Percentiles rank a stretch among this genome's conserved stretches.
phyloP scores from a whole-genome alignment of 2,888 invertebrate species.

The Hyposoter dolosus region DNA sequence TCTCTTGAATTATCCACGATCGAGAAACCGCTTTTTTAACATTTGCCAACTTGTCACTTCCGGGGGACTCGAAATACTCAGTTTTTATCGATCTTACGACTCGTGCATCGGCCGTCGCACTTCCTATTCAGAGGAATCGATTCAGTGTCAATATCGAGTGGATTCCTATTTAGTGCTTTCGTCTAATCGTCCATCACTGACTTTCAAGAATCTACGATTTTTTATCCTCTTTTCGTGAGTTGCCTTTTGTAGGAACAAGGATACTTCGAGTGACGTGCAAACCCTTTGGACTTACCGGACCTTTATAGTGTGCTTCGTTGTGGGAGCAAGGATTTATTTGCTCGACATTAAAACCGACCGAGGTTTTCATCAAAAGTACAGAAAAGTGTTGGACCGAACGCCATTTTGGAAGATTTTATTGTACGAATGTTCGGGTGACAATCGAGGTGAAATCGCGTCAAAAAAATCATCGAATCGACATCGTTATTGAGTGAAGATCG shows the following conservation, averaged over 20 bases:
- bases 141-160: neutral
- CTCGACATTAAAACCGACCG: neutral
- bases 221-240: slow-evolving; percentile 11
- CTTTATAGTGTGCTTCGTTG: neutral
- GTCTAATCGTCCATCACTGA: neutral
- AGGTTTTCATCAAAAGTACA: neutral
- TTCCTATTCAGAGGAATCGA: neutral
- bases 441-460: neutral
- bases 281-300: slow-evolving; percentile 17
- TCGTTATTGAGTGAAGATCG: neutral
- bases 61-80: neutral
- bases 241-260: slow-evolving; percentile 20
- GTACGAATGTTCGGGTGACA: neutral
- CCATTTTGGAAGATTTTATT: slow-evolving; percentile 11
- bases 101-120: slow-evolving; percentile 19
- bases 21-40: neutral
- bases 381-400: neutral
- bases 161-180: neutral
- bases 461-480: neutral
- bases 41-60: neutral
- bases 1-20: neutral
- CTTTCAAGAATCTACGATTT: neutral
- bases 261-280: slow-evolving; percentile 47
- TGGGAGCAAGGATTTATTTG: neutral
- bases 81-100: neutral